Conservation (phyloP, 2,888 invertebrate genomes). For the Nebria brevicollis region DNA sequence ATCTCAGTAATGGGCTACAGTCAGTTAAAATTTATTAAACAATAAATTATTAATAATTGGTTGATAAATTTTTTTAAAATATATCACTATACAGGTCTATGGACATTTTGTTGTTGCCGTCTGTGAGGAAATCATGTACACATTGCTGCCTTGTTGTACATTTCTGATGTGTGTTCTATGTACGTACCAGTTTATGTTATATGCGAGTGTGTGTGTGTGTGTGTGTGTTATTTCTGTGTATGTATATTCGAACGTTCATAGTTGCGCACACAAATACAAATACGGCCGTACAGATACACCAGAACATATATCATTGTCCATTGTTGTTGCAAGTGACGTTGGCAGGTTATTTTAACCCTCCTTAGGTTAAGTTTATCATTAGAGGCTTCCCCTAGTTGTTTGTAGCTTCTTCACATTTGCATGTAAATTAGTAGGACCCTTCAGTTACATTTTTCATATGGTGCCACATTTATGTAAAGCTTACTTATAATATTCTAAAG, state of each 20-base stretch:
- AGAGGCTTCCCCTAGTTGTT: neutral
- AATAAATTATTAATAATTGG: too few species aligned
- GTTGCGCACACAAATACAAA: neutral
- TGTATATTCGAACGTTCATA: neutral
- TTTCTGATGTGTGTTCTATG: neutral
- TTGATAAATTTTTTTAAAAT: too few species aligned
- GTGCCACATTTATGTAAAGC: too few species aligned
- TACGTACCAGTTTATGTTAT: neutral
- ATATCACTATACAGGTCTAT: too few species aligned
- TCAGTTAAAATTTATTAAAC: too few species aligned
- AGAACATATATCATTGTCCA: constrained; percentile 13
- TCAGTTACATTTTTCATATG: too few species aligned
- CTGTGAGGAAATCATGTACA: neutral
- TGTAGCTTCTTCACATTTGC: neutral
- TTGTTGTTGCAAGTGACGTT: constrained; percentile 14
- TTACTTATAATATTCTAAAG: too few species aligned
- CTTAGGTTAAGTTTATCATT: constrained; percentile 4
- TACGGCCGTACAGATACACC: neutral
- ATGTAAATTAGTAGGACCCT: too few species aligned
- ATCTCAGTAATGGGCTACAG: too few species aligned
- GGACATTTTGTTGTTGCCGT: too few species aligned
- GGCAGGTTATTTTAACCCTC: constrained; percentile 6
- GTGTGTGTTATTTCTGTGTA: neutral
- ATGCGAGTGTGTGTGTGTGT: neutral
- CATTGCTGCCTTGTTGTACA: neutral